Conservation (phyloP, 2,888 invertebrate species). For the Euplagia quadripunctaria region DNA sequence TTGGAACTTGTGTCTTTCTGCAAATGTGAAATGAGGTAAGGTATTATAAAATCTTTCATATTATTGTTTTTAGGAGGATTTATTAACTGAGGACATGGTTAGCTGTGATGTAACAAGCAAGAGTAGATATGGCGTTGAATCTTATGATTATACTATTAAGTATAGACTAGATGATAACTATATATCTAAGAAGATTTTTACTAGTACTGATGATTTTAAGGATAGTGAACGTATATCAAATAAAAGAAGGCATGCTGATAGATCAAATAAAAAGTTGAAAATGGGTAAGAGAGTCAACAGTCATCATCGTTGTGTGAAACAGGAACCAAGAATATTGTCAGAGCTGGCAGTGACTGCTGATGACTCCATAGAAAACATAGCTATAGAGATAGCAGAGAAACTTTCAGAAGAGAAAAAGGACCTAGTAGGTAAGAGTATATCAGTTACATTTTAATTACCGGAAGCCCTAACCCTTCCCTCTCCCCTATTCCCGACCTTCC, state of each 20-base stretch:
- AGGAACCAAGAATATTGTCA: conserved; percentile 86
- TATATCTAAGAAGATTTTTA: conserved; percentile 76
- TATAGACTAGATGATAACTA: conserved; percentile 88
- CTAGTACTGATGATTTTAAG: conserved; percentile 58
- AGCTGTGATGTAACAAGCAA: conserved; percentile 92
- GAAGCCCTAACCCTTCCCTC: no score
- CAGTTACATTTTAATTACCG: neutral
- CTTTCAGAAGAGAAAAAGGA: conserved; percentile 91
- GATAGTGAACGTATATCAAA: conserved; percentile 70
- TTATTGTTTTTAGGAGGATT: conserved; percentile 90
- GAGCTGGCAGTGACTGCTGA: conserved; percentile 86
- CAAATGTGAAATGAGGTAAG: neutral
- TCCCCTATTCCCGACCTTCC: no score
- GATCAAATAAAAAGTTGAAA: conserved; percentile 87
- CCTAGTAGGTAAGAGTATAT: conserved; percentile 88
- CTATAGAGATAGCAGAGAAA: conserved; percentile 91
- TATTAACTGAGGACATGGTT: conserved; percentile 92
- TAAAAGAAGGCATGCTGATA: conserved; percentile 88
- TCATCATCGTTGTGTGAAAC: conserved; percentile 81
- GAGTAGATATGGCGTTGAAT: conserved; percentile 91
- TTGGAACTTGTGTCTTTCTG: neutral
- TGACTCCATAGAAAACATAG: conserved; percentile 88
- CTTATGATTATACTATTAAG: conserved; percentile 91
- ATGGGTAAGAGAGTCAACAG: conserved; percentile 83
- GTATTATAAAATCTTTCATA: neutral